A percentile compares a stretch with the other conserved stretches of the same genome.
These are phyloP conservation scores for Nylanderia fulva DNA, from an alignment of 1,140 invertebrate genomes.

Conservation along the genomic window DNA sequence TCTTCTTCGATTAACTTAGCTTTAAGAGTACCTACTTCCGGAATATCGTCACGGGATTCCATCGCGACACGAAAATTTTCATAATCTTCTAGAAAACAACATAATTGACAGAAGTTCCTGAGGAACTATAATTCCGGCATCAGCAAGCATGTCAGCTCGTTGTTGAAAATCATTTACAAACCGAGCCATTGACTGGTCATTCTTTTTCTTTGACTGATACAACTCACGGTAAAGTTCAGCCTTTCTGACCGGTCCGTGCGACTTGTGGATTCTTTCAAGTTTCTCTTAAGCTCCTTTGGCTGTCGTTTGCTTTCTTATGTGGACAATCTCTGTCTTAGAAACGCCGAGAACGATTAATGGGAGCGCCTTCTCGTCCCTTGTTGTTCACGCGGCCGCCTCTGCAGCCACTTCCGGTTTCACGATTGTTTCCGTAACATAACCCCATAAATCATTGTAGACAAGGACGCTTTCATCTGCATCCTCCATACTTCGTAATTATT, in stretches of 20 bases:
- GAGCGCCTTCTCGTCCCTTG: neutral
- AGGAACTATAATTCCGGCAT: neutral
- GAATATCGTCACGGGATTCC: neutral
- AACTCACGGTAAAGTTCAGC: neutral
- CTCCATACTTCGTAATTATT: too few species aligned
- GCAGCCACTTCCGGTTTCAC: neutral
- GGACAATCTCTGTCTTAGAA: neutral
- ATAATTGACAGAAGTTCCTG: neutral
- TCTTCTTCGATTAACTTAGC: neutral
- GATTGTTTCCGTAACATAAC: neutral
- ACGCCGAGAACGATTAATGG: neutral
- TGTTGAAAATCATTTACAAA: neutral
- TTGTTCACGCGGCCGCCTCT: neutral
- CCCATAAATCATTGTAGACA: neutral
- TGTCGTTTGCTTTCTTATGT: neutral
- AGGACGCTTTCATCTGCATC: too few species aligned
- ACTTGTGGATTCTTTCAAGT: neutral
- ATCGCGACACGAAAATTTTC: neutral
- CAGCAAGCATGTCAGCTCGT: neutral
- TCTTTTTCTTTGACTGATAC: neutral
- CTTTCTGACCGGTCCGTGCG: neutral
- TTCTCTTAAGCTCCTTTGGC: neutral
- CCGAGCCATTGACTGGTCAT: neutral
- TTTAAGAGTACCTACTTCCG: neutral
- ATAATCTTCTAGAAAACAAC: neutral